Conservation (phyloP, 2,888 invertebrate species). For the Meganola albula region DNA sequence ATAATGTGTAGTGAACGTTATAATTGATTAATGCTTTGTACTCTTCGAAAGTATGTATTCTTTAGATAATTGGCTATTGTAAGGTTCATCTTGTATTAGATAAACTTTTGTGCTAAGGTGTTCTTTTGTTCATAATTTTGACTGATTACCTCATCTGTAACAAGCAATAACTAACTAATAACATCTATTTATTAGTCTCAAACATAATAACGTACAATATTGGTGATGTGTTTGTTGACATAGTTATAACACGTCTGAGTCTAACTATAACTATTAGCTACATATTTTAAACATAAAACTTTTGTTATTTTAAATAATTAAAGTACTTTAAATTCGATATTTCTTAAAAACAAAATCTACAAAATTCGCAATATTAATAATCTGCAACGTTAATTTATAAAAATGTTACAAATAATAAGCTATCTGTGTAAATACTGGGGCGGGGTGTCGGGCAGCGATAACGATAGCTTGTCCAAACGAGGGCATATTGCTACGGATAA, state of each 20-base stretch:
- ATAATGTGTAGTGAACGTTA: constrained; percentile 9
- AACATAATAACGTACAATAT: no score
- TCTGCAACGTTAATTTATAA: constrained; percentile 9
- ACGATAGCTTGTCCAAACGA: constrained; percentile 47
- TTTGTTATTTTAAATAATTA: no score
- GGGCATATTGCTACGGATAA: constrained; percentile 48
- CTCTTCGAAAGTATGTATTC: constrained; percentile 25
- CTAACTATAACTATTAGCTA: no score
- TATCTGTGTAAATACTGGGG: constrained; percentile 40
- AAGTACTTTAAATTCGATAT: no score
- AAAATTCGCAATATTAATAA: no score
- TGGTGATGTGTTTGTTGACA: no score
- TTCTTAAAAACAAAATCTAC: no score
- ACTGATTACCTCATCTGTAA: no score
- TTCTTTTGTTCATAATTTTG: background rate
- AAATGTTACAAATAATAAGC: constrained; percentile 23
- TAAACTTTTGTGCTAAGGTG: constrained; percentile 1
- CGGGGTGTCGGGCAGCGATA: constrained; percentile 37
- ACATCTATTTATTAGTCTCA: no score
- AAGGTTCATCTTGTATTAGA: constrained; percentile 7
- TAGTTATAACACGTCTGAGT: no score
- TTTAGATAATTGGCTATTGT: constrained; percentile 34
- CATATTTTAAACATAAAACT: no score
- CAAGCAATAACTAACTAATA: no score
- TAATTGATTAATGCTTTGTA: constrained; percentile 22